Evolutionary conservation across 1,140 invertebrate genomes (phyloP).

Genomic region (Hetaerina americana): DNA sequence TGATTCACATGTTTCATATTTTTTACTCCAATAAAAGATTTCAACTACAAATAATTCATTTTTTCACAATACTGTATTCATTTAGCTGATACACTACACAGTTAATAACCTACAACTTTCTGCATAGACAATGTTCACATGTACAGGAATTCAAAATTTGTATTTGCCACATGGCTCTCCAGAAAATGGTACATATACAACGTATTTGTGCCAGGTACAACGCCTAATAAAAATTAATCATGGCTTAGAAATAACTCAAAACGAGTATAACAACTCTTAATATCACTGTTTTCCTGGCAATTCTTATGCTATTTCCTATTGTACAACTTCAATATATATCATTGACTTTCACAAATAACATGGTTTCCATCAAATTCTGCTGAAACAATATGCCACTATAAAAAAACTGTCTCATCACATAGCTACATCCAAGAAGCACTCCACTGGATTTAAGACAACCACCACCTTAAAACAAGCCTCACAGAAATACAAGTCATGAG

Average conservation of each 20-base stretch:
- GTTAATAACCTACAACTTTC: not conserved
- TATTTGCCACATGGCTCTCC: not conserved
- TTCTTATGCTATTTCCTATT: not conserved
- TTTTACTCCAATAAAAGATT: conserved; percentile 1
- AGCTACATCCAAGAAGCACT: not conserved
- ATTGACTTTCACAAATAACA: not conserved
- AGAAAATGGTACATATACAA: not conserved
- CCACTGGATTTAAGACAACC: not conserved
- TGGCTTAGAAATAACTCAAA: not conserved
- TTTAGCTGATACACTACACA: not conserved
- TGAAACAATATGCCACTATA: not conserved
- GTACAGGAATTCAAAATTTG: not conserved
- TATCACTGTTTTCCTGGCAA: not conserved
- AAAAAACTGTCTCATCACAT: not conserved
- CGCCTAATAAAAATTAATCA: not conserved
- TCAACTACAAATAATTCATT: not conserved
- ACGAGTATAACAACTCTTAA: not conserved
- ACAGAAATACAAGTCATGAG: not conserved
- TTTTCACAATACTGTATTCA: not conserved
- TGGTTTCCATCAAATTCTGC: not conserved
- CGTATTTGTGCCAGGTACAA: not conserved
- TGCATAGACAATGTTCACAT: not conserved
- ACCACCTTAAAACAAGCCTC: not conserved
- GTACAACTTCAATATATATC: not conserved
- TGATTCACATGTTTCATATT: not conserved